Evolutionary conservation across 2,113 vertebrate species (phyloP), one percentile per base, ranked within the genome.

Genomic region (Accipiter virgatus): DNA sequence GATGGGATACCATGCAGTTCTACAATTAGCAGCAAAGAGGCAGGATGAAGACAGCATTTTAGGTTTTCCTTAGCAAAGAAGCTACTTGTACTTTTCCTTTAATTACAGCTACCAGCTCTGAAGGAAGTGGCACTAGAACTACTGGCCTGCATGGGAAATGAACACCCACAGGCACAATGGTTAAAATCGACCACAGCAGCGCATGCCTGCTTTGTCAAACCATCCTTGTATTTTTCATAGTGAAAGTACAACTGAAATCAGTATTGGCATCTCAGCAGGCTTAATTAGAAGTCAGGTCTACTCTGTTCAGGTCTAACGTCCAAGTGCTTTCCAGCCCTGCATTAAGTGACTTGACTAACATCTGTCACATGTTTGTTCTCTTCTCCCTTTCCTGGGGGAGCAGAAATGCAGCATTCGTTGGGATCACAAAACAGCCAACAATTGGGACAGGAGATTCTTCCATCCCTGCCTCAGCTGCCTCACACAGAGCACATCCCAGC

Each of bases 271-370:
- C 87, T 61, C 31, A 13, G 58, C 2, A 0, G 58, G 84, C 79
- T 75, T 71, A 93, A 90, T 90, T 62, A 94, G 47, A 92, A 96
- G 78, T 32, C 81, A 92, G 36, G 40, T 67, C 56, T 91, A 56
- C 62, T 94, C 80, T 31, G 31, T 62, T 73, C 81, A 79, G 75
- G 86, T 59, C 91, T 89, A 89, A 91, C 45, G 86, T 67, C 82
- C 92, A 79, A 86, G 66, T 61, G 68, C 77, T 88, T 95, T 92
- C 86, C 90, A 92, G 90, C 83, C 93, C 88, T 34, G 40, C 73
- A 29, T 67, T 86, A 88, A 92, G 65, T 59, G 52, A 84, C 92
- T 74, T n/a, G 55, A 79, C 61, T 84, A 95, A 88, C 90, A 86
- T 72, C 95, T 71, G 73, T 68, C 88, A 95, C 62, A 6, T 58